phyloP scores from a whole-genome alignment of 2,113 vertebrate genomes.

The Bujurquina vittata region DNA sequence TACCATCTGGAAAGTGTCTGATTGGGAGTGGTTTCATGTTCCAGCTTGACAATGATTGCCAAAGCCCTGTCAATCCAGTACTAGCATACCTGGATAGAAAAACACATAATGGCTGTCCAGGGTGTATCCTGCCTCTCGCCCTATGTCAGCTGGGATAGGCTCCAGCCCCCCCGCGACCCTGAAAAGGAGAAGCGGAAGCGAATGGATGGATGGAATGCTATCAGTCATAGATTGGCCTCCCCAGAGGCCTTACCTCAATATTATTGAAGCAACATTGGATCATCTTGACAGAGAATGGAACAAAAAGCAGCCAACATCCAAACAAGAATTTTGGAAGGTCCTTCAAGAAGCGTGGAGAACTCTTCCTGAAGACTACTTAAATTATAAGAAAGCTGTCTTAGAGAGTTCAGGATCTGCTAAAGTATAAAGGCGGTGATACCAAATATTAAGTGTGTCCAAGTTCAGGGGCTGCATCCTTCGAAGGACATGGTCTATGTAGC shows the following conservation, averaged over 20 bases:
- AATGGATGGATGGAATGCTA: too few species aligned
- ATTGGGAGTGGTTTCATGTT: neutral
- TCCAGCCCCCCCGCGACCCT: too few species aligned
- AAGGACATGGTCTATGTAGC: too few species aligned
- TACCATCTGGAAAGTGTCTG: neutral
- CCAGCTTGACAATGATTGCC: neutral
- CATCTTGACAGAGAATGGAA: neutral
- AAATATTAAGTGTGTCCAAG: neutral
- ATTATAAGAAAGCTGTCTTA: neutral
- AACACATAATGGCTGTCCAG: neutral
- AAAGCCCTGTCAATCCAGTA: neutral
- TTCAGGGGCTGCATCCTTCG: too few species aligned
- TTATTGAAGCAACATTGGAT: neutral
- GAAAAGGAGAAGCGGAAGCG: too few species aligned
- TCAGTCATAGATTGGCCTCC: neutral
- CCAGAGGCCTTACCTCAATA: accelerated
- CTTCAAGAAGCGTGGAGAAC: neutral
- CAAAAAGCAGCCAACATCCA: neutral
- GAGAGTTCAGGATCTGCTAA: neutral
- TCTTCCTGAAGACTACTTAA: neutral
- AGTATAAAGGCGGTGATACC: neutral
- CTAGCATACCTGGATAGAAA: neutral
- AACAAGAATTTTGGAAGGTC: neutral
- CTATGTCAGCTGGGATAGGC: too few species aligned
- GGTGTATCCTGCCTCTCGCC: too few species aligned